Evolutionary conservation across 2,888 invertebrate species (phyloP), one percentile per base, ranked within the genome.

Genomic region (Drosophila lutescens): DNA sequence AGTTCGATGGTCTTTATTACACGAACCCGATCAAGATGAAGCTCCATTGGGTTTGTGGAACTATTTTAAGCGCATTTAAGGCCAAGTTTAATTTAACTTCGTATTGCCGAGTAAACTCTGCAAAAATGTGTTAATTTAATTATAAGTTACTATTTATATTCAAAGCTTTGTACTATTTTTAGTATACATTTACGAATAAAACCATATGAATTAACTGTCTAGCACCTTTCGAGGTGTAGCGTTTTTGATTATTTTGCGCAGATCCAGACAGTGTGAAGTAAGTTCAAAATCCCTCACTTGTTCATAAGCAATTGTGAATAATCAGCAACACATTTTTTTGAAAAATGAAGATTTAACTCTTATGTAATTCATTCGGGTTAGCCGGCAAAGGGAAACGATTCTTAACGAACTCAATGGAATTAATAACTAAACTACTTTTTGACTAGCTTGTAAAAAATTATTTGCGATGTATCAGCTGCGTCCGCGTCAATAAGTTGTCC

Each of bases 181-280:
- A 63, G 53, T 72, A 50, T 41, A 17, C 47, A 17, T 20, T 54
- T 63, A 36, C 20, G 51, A 53, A 62, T 36, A 34, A 26, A 67
- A 46, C 32, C 56, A 40, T 40, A 55, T 55, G 36, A 43, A 51
- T 74, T 70, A 50, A 66, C 66, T 67, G 67, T 74, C 74, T 74
- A 66, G 74, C 72, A 74, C 74, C 74, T 73, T 55, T 58, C 10
- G 65, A 73, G 58, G 57, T 73, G 74, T 59, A 20, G 13, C 7
- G 43, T 13, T 9, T 13, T 15, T 9, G 47, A 58, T 53, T 32
- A 40, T 51, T 44, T n/a, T 38, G 32, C 34, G 5, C 23, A 34
- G 20, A 20, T 26, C 43, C 41, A 53, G 59, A 69, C 56, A 51
- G 53, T 47, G 40, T 47, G 51, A 69, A 58, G 34, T 43, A 43